Conservation (phyloP, 2,113 vertebrate genomes). For the Scomber colias region DNA sequence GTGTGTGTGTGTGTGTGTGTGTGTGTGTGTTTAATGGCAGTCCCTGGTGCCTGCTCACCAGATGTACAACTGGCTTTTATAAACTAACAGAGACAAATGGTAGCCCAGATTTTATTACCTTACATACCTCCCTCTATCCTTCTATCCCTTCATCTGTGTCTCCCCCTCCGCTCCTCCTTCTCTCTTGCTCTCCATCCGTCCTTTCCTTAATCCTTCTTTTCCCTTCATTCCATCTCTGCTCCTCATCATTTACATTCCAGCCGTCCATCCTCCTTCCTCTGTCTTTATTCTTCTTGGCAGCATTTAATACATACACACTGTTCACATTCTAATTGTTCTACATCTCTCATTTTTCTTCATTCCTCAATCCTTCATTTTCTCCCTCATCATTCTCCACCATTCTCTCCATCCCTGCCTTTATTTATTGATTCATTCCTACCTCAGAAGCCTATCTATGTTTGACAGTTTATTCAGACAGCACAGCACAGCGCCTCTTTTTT, state of each 20-base stretch:
- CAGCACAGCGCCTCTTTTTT: neutral
- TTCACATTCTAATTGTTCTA: neutral
- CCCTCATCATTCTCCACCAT: neutral
- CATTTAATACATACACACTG: neutral
- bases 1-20: slow-evolving; percentile 80
- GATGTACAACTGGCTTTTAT: slow-evolving; percentile 91
- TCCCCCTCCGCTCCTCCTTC: neutral
- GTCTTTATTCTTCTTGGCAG: slow-evolving; percentile 6
- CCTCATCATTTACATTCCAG: neutral
- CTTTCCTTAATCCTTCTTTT: slow-evolving; percentile 7
- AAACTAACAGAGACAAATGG: slow-evolving; percentile 92
- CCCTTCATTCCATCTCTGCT: neutral
- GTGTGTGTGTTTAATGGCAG: slow-evolving; percentile 85
- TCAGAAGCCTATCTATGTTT: neutral
- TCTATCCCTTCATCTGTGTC: slow-evolving; percentile 43
- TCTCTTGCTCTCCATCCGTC: slow-evolving; percentile 4
- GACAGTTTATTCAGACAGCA: neutral
- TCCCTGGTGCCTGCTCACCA: slow-evolving; percentile 83
- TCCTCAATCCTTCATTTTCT: neutral
- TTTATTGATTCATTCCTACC: neutral
- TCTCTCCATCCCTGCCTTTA: neutral
- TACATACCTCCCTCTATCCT: slow-evolving; percentile 40
- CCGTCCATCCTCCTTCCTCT: neutral
- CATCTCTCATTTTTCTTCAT: neutral
- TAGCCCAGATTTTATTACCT: slow-evolving; percentile 79